Conservation (phyloP, 2,888 invertebrate species). For the Atrina japonica region DNA sequence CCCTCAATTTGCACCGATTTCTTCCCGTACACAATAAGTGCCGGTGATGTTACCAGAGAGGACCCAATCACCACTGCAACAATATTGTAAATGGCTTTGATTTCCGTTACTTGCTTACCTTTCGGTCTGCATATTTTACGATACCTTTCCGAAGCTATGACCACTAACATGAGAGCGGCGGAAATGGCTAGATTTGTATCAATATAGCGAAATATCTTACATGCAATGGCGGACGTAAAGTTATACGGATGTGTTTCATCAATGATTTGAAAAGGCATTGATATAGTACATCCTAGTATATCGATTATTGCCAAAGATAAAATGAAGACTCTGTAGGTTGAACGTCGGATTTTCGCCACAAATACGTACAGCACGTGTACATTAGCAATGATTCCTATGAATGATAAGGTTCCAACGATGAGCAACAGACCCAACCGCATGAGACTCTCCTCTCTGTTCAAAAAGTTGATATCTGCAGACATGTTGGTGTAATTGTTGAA, state of each 20-base stretch:
- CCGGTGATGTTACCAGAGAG: conserved; percentile 27
- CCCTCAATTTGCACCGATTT: conserved; percentile 22
- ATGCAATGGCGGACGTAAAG: conserved; percentile 39
- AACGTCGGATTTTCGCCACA: conserved; percentile 40
- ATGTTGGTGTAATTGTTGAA: too few species aligned
- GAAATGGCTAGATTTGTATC: conserved; percentile 37
- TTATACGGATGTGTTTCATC: conserved; percentile 49
- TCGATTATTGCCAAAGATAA: conserved; percentile 48
- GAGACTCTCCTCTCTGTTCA: conserved; percentile 40
- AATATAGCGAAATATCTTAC: conserved; percentile 50
- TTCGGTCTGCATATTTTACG: conserved; percentile 39
- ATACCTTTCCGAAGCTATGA: conserved; percentile 42
- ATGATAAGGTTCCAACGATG: conserved; percentile 36
- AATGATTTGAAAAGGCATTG: conserved; percentile 56
- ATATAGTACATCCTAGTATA: conserved; percentile 45
- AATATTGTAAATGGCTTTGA: conserved; percentile 11
- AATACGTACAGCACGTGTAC: conserved; percentile 51
- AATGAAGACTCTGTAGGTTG: conserved; percentile 51
- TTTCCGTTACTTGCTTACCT: conserved; percentile 30
- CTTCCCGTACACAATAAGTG: conserved; percentile 34
- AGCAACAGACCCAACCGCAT: conserved; percentile 44
- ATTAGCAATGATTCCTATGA: conserved; percentile 49
- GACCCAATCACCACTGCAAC: conserved; percentile 28
- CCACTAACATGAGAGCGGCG: conserved; percentile 37
- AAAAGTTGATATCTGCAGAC: too few species aligned